A percentile compares a stretch with the other conserved stretches of the same genome.
Conservation (phyloP, 2,113 vertebrate species). For the Entomyzon cyanotis region DNA sequence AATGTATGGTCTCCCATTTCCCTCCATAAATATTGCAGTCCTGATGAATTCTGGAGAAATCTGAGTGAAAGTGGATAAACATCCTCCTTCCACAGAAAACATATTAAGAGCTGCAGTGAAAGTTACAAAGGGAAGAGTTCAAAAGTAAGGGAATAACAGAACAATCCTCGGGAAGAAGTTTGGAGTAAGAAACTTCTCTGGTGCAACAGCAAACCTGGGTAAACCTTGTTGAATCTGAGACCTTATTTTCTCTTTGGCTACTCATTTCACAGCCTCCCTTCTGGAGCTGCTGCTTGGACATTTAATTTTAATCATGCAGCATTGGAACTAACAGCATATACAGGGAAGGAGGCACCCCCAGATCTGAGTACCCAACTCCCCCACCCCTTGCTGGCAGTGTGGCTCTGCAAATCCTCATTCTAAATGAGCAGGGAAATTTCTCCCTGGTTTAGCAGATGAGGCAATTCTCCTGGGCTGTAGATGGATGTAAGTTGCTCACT, state of each 20-base stretch:
- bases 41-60: neutral
- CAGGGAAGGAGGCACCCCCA: neutral
- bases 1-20: neutral
- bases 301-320: neutral
- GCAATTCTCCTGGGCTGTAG: neutral
- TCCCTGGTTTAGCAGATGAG: neutral
- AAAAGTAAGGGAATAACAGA: neutral
- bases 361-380: fast-evolving
- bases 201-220: neutral
- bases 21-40: neutral
- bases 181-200: neutral
- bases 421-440: neutral
- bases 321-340: fast-evolving
- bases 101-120: neutral
- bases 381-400: neutral
- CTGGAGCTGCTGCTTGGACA: neutral
- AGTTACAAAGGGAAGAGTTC: neutral
- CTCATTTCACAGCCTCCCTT: neutral
- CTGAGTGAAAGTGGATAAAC: neutral
- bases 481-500: neutral
- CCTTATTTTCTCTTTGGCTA: neutral
- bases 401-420: neutral
- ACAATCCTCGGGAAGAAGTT: neutral
- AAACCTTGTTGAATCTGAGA: neutral
- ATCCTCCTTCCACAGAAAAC: neutral